These are phyloP conservation scores for Nylanderia fulva DNA, from an alignment of 1,140 invertebrate genomes.

Conservation along the genomic window DNA sequence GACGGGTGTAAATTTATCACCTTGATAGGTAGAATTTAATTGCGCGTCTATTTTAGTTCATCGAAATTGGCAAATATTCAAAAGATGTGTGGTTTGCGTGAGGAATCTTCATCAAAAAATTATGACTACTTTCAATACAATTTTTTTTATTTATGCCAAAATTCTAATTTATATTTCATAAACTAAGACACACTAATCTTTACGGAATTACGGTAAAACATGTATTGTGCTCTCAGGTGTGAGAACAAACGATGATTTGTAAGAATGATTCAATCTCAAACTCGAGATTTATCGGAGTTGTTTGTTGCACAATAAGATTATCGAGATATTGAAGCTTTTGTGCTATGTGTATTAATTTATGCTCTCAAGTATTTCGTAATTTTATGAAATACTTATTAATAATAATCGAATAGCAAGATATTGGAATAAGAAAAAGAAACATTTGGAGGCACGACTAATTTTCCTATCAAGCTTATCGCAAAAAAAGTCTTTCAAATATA, in stretches of 20 bases:
- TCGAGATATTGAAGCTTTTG: neutral
- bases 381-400: neutral
- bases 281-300: neutral
- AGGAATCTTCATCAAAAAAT: neutral
- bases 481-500: too few relatives aligned
- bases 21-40: neutral
- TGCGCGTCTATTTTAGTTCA: neutral
- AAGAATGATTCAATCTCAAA: neutral
- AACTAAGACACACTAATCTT: neutral
- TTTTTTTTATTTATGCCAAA: neutral
- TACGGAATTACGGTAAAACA: neutral
- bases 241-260: slow-evolving; percentile 4
- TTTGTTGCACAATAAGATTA: neutral
- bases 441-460: too few relatives aligned
- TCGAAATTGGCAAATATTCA: neutral
- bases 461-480: too few relatives aligned
- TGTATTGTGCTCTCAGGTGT: neutral
- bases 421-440: too few relatives aligned
- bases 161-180: neutral
- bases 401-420: neutral
- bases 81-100: too few relatives aligned
- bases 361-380: neutral
- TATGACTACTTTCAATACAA: neutral
- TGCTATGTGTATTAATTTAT: neutral
- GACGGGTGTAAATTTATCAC: slow-evolving; percentile 10